phyloP scores from a whole-genome alignment of 1,140 invertebrate species.

The Drosophila albomicans region DNA sequence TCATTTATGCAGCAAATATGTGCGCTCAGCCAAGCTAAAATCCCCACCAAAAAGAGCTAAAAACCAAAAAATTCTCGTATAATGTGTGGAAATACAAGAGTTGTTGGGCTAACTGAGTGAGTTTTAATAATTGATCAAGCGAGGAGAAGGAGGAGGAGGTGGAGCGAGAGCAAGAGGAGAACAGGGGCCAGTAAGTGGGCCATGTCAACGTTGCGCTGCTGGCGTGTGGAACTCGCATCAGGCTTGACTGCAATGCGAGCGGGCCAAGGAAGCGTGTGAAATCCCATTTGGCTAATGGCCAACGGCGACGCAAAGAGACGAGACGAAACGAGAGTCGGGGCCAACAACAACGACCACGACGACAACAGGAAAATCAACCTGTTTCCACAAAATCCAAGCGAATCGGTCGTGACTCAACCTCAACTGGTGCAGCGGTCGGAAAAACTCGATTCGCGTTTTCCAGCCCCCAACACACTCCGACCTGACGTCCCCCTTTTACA shows the following conservation, averaged over 20 bases:
- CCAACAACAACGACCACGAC: neutral
- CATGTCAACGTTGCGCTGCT: neutral
- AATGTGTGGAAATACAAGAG: conserved; percentile 14
- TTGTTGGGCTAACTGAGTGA: conserved; percentile 34
- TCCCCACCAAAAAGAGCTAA: neutral
- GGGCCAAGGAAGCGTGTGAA: conserved; percentile 78
- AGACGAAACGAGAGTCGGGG: too few species aligned
- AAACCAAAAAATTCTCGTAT: neutral
- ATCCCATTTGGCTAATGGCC: conserved; percentile 82
- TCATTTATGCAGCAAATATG: conserved; percentile 18
- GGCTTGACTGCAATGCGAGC: neutral
- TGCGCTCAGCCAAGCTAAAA: neutral
- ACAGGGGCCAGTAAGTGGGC: neutral
- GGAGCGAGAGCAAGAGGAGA: neutral
- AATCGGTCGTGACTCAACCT: conserved; percentile 43
- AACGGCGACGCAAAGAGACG: conserved; percentile 39
- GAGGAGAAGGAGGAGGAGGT: neutral
- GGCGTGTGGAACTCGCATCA: conserved; percentile 46
- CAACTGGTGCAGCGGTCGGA: conserved; percentile 28
- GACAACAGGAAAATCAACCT: conserved; percentile 75
- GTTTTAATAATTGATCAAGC: conserved; percentile 76
- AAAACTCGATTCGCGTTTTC: conserved; percentile 72
- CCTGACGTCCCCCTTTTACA: neutral
- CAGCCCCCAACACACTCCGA: conserved; percentile 1
- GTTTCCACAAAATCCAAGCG: conserved; percentile 40